phyloP scores from a whole-genome alignment of 2,888 invertebrate species.

The Amaurobius ferox region DNA sequence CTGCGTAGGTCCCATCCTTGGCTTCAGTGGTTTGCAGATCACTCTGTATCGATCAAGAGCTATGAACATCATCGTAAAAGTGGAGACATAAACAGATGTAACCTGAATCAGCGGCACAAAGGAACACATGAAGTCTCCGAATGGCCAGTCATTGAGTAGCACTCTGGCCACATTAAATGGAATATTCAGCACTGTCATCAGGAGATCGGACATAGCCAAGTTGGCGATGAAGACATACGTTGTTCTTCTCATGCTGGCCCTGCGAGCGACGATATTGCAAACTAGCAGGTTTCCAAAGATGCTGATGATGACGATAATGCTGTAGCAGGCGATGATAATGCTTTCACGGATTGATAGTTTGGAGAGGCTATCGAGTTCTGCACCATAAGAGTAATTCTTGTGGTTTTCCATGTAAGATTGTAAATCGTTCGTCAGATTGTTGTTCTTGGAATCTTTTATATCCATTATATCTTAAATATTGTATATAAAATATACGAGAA shows the following conservation, averaged over 20 bases:
- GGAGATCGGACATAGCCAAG: slow-evolving; percentile 79
- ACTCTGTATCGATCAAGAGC: slow-evolving; percentile 79
- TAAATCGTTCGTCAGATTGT: no score
- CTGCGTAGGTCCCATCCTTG: slow-evolving; percentile 76
- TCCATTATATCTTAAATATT: no score
- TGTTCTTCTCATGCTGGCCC: slow-evolving; percentile 80
- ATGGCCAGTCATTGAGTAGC: slow-evolving; percentile 78
- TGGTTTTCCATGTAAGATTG: neutral
- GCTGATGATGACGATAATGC: slow-evolving; percentile 79
- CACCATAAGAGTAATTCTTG: neutral
- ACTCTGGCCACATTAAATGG: slow-evolving; percentile 79
- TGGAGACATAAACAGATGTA: slow-evolving; percentile 78
- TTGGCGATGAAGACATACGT: slow-evolving; percentile 81
- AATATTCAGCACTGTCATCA: slow-evolving; percentile 78
- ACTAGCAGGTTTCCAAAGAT: slow-evolving; percentile 78
- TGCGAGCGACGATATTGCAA: slow-evolving; percentile 80
- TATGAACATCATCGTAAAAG: slow-evolving; percentile 79
- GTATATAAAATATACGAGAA: no score
- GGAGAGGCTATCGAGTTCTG: neutral
- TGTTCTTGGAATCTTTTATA: no score
- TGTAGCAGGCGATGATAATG: slow-evolving; percentile 77
- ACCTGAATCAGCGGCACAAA: slow-evolving; percentile 78
- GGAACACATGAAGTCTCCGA: slow-evolving; percentile 78
- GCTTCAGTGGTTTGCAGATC: slow-evolving; percentile 78
- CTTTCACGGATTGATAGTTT: slow-evolving; percentile 30